phyloP scores from a whole-genome alignment of 1,140 invertebrate species.

The Philotrypesis tridentata region DNA sequence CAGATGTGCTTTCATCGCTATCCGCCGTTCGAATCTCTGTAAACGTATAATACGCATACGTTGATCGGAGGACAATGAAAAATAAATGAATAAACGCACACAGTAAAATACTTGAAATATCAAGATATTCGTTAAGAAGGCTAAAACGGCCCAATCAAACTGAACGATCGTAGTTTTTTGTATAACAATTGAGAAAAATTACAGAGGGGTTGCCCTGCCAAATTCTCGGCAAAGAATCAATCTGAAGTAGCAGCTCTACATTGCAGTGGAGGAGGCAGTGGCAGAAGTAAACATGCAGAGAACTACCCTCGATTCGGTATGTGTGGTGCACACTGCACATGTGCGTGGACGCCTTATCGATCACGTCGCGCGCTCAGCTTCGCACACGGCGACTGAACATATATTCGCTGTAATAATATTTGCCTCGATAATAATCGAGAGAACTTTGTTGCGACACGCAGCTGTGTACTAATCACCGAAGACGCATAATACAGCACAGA shows the following conservation, averaged over 20 bases:
- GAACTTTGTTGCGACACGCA: slow-evolving; percentile 16
- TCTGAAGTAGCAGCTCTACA: not conserved
- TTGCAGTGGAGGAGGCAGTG: not conserved
- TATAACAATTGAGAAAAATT: not conserved
- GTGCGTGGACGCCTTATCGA: slow-evolving; percentile 21
- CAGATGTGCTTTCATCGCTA: not conserved
- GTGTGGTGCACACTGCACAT: not conserved
- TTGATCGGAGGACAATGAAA: not conserved
- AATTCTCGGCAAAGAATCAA: not conserved
- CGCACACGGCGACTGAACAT: not conserved
- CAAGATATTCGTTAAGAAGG: slow-evolving; percentile 14
- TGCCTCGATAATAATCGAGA: slow-evolving; percentile 32
- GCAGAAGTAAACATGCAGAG: not conserved
- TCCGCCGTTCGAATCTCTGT: not conserved
- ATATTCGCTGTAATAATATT: slow-evolving; percentile 30
- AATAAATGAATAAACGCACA: not conserved
- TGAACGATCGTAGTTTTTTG: not conserved
- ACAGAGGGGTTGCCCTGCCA: not conserved
- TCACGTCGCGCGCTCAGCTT: not conserved
- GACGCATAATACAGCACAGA: not conserved
- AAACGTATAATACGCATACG: not conserved
- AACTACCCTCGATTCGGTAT: not conserved
- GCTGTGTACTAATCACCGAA: slow-evolving; percentile 12
- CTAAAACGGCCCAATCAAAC: not conserved
- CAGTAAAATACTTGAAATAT: slow-evolving; percentile 11